Evolutionary conservation across 2,888 invertebrate genomes (phyloP).

Genomic region (Leucania comma): DNA sequence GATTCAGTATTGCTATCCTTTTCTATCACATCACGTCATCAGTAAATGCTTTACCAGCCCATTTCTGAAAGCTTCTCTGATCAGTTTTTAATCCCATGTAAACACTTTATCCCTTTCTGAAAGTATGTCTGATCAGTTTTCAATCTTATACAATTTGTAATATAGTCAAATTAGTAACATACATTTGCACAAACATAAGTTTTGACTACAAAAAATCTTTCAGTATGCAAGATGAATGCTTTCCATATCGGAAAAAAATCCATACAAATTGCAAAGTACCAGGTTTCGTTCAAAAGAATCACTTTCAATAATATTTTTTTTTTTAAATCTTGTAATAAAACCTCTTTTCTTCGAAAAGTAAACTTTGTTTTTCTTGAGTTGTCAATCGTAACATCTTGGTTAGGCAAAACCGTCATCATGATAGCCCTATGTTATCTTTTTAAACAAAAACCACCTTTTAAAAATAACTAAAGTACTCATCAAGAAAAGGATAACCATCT

Average conservation of each 20-base stretch:
- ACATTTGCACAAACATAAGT: background rate
- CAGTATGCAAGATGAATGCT: background rate
- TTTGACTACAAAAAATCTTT: background rate
- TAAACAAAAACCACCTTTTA: background rate
- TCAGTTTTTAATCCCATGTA: too few species aligned
- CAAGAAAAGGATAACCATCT: conserved; percentile 27
- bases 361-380: too few species aligned
- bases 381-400: too few species aligned
- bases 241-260: background rate
- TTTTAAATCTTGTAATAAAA: background rate
- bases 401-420: too few species aligned
- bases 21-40: conserved; percentile 4
- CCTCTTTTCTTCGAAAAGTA: too few species aligned
- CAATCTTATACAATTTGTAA: too few species aligned
- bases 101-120: too few species aligned
- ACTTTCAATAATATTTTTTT: too few species aligned
- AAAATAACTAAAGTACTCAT: background rate
- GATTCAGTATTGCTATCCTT: conserved; percentile 40
- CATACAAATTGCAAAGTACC: background rate
- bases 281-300: background rate
- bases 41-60: background rate
- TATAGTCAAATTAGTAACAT: background rate
- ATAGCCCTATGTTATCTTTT: background rate
- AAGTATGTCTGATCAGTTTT: too few species aligned
- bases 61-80: background rate